These are phyloP conservation scores for Sardinella longiceps DNA, from an alignment of 2,797 vertebrate genomes.

Conservation along the genomic window DNA sequence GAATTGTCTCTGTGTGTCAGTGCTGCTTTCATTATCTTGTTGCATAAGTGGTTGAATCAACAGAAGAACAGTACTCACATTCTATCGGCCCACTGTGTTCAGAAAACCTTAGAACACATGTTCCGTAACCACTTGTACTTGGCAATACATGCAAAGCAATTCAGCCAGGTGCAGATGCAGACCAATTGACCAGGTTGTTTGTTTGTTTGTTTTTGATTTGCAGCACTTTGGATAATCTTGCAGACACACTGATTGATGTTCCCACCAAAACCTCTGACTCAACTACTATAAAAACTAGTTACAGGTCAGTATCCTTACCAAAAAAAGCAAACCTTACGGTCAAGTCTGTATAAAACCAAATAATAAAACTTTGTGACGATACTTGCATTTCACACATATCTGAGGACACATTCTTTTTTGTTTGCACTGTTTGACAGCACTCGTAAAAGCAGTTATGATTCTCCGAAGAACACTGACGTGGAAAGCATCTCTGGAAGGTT, in stretches of 20 bases:
- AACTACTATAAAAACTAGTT: not conserved
- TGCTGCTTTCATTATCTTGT: not conserved
- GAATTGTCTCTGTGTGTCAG: not conserved
- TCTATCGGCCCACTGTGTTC: not conserved
- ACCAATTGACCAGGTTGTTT: not conserved
- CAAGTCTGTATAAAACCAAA: not conserved
- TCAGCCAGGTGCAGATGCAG: not conserved
- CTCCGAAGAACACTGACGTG: not conserved
- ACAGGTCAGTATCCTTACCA: not conserved
- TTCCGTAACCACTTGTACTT: not conserved
- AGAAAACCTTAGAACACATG: not conserved
- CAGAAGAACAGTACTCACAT: not conserved
- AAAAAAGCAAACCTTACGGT: not conserved
- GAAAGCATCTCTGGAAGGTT: conserved; percentile 29
- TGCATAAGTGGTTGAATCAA: conserved; percentile 9
- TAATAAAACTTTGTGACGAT: not conserved
- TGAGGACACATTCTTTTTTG: not conserved
- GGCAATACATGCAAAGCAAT: not conserved
- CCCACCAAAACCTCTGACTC: not conserved
- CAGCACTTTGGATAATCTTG: not conserved
- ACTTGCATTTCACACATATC: not conserved
- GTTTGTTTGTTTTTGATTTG: not conserved
- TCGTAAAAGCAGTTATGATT: conserved; percentile 23
- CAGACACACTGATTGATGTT: not conserved
- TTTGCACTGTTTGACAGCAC: conserved; percentile 2